Evolutionary conservation across 2,888 invertebrate species (phyloP).

Genomic region (Morpho achilles): DNA sequence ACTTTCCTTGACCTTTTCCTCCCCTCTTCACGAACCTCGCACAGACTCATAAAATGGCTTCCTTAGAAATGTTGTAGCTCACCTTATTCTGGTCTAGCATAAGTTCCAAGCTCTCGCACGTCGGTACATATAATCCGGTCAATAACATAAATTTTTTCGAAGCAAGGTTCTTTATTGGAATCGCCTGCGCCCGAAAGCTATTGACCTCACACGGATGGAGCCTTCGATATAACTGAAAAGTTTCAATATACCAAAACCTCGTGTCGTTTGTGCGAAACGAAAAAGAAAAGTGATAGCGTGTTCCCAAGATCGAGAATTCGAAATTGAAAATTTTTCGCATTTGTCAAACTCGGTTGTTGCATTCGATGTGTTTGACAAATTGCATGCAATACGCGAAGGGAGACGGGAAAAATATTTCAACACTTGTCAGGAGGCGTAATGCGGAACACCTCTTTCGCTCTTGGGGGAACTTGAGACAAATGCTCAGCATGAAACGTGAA

Average conservation of each 20-base stretch:
- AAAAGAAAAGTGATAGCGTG: constrained; percentile 3
- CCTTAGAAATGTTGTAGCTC: constrained; percentile 41
- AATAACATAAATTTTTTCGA: constrained; percentile 72
- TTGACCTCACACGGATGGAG: constrained; percentile 42
- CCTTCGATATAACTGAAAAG: constrained; percentile 22
- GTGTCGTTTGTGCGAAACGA: constrained; percentile 3
- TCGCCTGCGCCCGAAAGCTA: constrained; percentile 60
- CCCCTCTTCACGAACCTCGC: constrained; percentile 35
- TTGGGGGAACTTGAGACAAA: constrained; percentile 51
- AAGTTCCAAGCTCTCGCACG: constrained; percentile 53
- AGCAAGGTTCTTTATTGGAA: constrained; percentile 70
- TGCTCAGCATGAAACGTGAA: constrained; percentile 40
- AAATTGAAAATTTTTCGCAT: constrained; percentile 23
- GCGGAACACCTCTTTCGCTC: constrained; percentile 36
- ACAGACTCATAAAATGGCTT: constrained; percentile 34
- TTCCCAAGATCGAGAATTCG: constrained; percentile 12
- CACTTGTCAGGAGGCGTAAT: constrained; percentile 30
- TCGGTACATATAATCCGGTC: constrained; percentile 71
- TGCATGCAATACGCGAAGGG: constrained; percentile 32
- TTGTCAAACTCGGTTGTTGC: constrained; percentile 19
- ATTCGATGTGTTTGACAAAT: constrained; percentile 38
- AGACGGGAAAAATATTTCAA: constrained; percentile 34
- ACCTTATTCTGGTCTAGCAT: constrained; percentile 42
- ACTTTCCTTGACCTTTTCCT: constrained; percentile 46
- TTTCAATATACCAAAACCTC: constrained; percentile 16